Percentiles rank a stretch among this genome's conserved stretches.
These are phyloP conservation scores for Dryobates pubescens DNA, from an alignment of 2,797 vertebrate genomes.

Conservation along the genomic window DNA sequence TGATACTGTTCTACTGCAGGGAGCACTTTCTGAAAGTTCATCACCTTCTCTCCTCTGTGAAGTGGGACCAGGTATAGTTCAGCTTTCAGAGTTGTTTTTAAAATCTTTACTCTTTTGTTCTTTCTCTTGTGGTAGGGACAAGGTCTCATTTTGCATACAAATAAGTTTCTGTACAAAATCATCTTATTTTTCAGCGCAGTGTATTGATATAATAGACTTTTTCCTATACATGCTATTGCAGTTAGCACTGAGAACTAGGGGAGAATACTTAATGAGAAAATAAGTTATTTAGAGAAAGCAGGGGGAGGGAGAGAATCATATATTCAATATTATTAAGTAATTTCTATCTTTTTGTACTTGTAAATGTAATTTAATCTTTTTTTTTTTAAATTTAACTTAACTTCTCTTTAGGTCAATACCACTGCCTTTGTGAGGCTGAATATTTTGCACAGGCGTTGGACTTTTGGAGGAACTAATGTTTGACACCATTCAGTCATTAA, in stretches of 20 bases:
- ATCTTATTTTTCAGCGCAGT: background rate
- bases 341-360: background rate
- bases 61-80: background rate
- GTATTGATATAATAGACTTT: background rate
- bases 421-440: background rate
- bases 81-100: background rate
- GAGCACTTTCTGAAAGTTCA: background rate
- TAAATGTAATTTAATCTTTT: background rate
- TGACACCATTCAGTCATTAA: background rate
- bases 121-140: background rate
- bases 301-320: rapidly evolving
- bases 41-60: background rate
- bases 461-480: background rate
- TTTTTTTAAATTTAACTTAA: background rate
- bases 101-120: background rate
- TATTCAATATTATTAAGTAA: background rate
- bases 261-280: background rate
- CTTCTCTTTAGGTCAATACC: background rate
- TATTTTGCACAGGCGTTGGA: background rate
- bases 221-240: background rate
- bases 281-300: background rate
- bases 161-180: background rate
- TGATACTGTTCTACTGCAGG: background rate
- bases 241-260: background rate
- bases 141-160: background rate